Evolutionary conservation across 2,888 invertebrate species (phyloP), one percentile per base, ranked within the genome.

Genomic region (Luperina testacea): DNA sequence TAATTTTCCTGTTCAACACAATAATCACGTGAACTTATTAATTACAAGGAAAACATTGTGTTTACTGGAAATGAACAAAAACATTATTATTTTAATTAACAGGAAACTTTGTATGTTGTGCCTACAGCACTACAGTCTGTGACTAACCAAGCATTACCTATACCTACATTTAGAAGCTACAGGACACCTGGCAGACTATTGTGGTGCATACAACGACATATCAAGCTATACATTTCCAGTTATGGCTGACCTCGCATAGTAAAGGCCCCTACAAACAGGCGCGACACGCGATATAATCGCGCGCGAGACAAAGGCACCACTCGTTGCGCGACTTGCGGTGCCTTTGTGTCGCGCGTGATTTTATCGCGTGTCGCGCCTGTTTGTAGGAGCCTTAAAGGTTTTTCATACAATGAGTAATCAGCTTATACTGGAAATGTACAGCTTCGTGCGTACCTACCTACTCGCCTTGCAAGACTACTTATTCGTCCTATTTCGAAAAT

Each of bases 21-120:
- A 72, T 69, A 59, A 69, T 48, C 69, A 51, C 24, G 3, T 13
- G 27, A 38, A 65, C 1, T 71, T n/a, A 65, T 75, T 24, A 32
- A 75, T 73, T 71, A 78, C 24, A 73, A 83, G 85, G 87, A 87
- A 87, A 89, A 87, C 57, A 59, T 32, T 53, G 27, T 67, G 71
- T 77, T 80, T 86, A 78, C 70, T 75, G 45, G 11, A 75, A 77
- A 27, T 72, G 20, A 71, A 77, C 75, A 80, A 78, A 42, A 78
- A 72, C 67, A 63, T 13, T 70, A 69, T 67, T 70, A 70, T 76
- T 79, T 79, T 77, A 86, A 88, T 79, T 75, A 82, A 76, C 67
- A 67, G 78, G 65, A 75, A 86, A 73, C 51, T n/a, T 38, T 38
- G 38, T 59, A 17, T 80, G 15, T 38, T 81, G 7, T 53, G 32